A percentile compares a stretch with the other conserved stretches of the same genome.
Conservation (phyloP, 2,113 vertebrate genomes). For the Coturnix japonica region DNA sequence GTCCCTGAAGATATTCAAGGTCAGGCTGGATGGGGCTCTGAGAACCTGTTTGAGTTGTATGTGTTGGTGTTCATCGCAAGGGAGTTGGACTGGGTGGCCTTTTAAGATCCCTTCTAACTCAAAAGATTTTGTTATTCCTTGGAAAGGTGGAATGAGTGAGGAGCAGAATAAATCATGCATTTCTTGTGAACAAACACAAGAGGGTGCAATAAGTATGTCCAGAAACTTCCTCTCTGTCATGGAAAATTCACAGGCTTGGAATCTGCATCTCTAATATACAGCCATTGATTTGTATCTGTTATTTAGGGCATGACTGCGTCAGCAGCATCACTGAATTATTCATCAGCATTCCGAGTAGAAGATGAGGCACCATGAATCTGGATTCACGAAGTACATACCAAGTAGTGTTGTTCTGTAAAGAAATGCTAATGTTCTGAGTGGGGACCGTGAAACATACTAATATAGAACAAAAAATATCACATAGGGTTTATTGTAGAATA, state of each 20-base stretch:
- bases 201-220: constrained; percentile 62
- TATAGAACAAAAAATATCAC: not conserved
- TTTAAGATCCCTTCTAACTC: too few relatives aligned
- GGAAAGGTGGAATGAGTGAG: accelerated
- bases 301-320: not conserved
- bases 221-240: not conserved
- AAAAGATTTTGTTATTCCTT: too few relatives aligned
- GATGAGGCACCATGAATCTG: accelerated
- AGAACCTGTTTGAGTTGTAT: too few relatives aligned
- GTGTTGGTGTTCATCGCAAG: too few relatives aligned
- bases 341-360: not conserved
- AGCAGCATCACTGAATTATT: not conserved
- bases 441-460: not conserved
- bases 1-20: too few relatives aligned
- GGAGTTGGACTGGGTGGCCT: too few relatives aligned
- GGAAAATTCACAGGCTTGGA: not conserved
- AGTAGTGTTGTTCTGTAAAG: not conserved
- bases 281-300: not conserved
- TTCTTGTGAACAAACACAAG: constrained; percentile 36
- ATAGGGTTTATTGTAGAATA: accelerated
- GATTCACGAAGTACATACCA: accelerated
- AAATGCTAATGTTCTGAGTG: not conserved
- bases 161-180: not conserved
- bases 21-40: too few relatives aligned
- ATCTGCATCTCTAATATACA: not conserved